Base-by-base conservation (phyloP, 92 coral and sea anemone genomes). In the Pocillopora meandrina region DNA sequence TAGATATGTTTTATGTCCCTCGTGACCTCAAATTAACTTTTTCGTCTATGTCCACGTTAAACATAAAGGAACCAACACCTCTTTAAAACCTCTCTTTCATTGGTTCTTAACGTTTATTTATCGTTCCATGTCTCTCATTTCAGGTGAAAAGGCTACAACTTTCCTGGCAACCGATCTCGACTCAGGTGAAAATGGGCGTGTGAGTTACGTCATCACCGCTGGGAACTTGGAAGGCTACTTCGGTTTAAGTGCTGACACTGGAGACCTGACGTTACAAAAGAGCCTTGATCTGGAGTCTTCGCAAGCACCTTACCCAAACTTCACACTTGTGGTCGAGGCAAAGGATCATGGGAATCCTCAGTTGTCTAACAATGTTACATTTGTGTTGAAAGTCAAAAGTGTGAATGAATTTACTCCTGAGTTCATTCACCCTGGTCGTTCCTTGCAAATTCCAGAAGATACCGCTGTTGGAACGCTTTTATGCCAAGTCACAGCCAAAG, bases 151-250 rank as follows among this genome's bases (percentile, higher is more conserved):
- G 35, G 90, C 90, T 55, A 13, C 74, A 35, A 87, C 56, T 56
- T 81, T 88, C 85, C 93, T 56, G 66, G 98, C 98, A 36, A 88
- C 85, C 35, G 98, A 95, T 76, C 86, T 42, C 12, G 98, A 95
- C 90, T 90, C 93, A 47, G 87, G 89, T 35, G 88, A 78, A 17
- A 91, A 95, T 58, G 95, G 95, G 23, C 92, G 89, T 23, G 86
- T 95, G 20, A 65, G 82, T 74, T 95, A 85, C 76, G 72, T 64
- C 35, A 88, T 95, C 85, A 65, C 59, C 34, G 74, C 91, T 59
- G 94, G 95, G 68, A 87, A 90, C 86, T 64, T 78, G 16, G 90
- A 75, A 59, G 89, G 85, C 18, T 92, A 68, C 80, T 92, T 95
- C 84, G 76, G 47, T 61, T 17, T 95, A 17, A 56, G 72, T 77